Percentiles rank a stretch among this genome's conserved stretches.
Conservation (phyloP, 2,113 vertebrate species). For the Erythrolamprus reginae region DNA sequence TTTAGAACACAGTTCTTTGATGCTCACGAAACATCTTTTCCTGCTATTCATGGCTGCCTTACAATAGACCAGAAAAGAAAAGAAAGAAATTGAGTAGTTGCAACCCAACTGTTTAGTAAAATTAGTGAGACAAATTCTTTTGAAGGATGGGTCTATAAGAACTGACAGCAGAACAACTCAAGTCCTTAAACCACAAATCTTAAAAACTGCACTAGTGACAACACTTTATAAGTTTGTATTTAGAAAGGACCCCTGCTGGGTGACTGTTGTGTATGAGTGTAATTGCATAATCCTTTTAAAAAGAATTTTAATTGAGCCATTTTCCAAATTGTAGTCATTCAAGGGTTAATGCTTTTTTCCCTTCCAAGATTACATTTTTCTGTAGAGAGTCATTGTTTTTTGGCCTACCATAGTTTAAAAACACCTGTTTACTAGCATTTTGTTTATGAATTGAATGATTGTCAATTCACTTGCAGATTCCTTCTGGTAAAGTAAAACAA, state of each 20-base stretch:
- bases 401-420: slow-evolving; percentile 56
- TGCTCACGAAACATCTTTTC: slow-evolving; percentile 59
- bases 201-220: slow-evolving; percentile 31
- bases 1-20: slow-evolving; percentile 68
- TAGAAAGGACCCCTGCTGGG: slow-evolving; percentile 28
- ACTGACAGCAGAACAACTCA: slow-evolving; percentile 26
- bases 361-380: slow-evolving; percentile 39
- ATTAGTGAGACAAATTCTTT: slow-evolving; percentile 30
- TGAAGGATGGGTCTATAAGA: slow-evolving; percentile 35
- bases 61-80: slow-evolving; percentile 26
- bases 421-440: slow-evolving; percentile 65
- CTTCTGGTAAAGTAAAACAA: slow-evolving; percentile 27
- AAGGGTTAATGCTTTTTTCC: slow-evolving; percentile 16
- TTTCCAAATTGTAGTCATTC: slow-evolving; percentile 47
- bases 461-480: slow-evolving; percentile 58
- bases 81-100: slow-evolving; percentile 34
- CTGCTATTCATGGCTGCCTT: slow-evolving; percentile 61
- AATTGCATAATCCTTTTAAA: background rate
- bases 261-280: slow-evolving; percentile 1
- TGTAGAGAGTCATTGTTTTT: slow-evolving; percentile 51
- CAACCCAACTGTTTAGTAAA: slow-evolving; percentile 31
- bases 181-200: slow-evolving; percentile 21
- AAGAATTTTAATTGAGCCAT: slow-evolving; percentile 48
- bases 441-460: slow-evolving; percentile 60
- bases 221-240: slow-evolving; percentile 16